These are phyloP conservation scores for Philereme vetulata DNA, from an alignment of 2,888 invertebrate species.

Conservation along the genomic window DNA sequence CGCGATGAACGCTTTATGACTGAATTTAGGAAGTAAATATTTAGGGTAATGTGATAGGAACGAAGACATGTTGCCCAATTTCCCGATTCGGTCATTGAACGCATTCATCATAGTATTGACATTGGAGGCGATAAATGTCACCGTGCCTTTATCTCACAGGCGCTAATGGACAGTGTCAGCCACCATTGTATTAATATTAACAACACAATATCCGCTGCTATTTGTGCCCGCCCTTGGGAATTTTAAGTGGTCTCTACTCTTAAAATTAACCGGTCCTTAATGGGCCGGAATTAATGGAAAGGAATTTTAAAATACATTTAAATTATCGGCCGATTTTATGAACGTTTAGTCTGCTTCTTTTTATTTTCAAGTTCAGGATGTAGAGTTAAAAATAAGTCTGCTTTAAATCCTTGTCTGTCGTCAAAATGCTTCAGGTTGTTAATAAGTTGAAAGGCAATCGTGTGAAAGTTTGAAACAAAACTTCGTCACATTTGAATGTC, in stretches of 20 bases:
- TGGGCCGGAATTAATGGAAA: constrained; percentile 58
- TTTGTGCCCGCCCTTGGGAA: constrained; percentile 62
- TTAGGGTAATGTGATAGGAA: constrained; percentile 11
- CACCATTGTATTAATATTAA: constrained; percentile 53
- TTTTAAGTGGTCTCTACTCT: constrained; percentile 64
- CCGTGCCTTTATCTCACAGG: constrained; percentile 58
- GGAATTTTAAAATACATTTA: constrained; percentile 61
- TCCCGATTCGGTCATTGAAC: constrained; percentile 34
- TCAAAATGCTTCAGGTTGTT: constrained; percentile 44
- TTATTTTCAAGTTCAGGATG: constrained; percentile 42
- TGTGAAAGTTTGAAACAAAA: constrained; percentile 64
- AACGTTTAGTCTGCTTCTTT: constrained; percentile 41
- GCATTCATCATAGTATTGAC: constrained; percentile 52
- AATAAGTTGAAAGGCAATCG: constrained; percentile 63
- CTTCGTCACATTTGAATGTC: constrained; percentile 58
- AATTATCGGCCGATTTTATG: constrained; percentile 52
- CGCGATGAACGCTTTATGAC: constrained; percentile 12
- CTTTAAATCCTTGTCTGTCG: constrained; percentile 38
- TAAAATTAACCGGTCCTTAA: constrained; percentile 68
- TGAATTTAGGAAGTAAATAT: constrained; percentile 18
- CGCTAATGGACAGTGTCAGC: constrained; percentile 66
- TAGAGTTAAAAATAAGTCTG: constrained; percentile 39
- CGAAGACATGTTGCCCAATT: constrained; percentile 26
- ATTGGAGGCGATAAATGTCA: constrained; percentile 56
- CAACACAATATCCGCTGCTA: constrained; percentile 68